Conservation (phyloP, 64 coral and sea anemone genomes). For the Porites australiensis region DNA sequence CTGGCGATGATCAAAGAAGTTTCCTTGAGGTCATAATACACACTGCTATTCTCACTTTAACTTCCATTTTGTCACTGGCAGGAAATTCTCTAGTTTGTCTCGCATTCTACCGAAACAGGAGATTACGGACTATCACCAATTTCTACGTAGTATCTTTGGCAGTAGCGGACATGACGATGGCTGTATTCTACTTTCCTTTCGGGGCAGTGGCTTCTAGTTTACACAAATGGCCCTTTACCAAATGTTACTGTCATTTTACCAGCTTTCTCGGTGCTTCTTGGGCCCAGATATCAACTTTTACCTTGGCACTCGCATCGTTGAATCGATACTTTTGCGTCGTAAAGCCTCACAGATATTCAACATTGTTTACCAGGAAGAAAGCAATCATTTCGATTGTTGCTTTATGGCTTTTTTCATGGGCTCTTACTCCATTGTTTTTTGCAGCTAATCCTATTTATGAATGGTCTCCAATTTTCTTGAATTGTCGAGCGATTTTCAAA, state of each 20-base stretch:
- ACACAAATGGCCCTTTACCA: not conserved
- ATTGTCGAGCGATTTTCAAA: not conserved
- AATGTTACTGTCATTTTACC: constrained; percentile 23
- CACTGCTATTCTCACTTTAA: not conserved
- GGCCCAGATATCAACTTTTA: not conserved
- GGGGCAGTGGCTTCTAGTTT: not conserved
- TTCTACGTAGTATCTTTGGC: constrained; percentile 43
- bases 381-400: not conserved
- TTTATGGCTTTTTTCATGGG: constrained; percentile 4
- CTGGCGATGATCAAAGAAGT: not conserved
- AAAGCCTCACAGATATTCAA: not conserved
- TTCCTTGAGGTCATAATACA: not conserved
- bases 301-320: not conserved
- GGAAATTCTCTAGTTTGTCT: constrained; percentile 33
- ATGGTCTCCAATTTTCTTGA: not conserved
- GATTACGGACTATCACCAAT: constrained; percentile 35
- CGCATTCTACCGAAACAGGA: constrained; percentile 27
- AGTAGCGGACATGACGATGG: constrained; percentile 26
- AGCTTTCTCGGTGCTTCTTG: constrained; percentile 13
- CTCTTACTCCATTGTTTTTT: not conserved
- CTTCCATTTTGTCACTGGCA: not conserved
- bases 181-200: not conserved
- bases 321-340: constrained; percentile 45
- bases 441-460: not conserved
- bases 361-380: constrained; percentile 27